Evolutionary conservation across 2,888 invertebrate genomes (phyloP).

Genomic region (Lasioglossum malachurum): DNA sequence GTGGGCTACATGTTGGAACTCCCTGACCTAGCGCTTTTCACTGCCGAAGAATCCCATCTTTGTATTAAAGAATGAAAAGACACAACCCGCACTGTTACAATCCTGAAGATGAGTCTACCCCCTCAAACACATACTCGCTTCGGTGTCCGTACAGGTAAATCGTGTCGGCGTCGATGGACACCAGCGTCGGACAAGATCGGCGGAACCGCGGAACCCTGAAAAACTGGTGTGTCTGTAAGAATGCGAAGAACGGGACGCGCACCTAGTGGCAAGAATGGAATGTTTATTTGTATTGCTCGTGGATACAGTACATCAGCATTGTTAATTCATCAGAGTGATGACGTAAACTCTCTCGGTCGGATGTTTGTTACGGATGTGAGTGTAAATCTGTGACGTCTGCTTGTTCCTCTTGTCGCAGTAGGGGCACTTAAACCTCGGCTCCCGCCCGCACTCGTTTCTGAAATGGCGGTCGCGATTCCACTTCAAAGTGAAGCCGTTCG

Average conservation of each 20-base stretch:
- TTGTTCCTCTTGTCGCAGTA: conserved; percentile 6
- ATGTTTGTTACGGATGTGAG: background rate
- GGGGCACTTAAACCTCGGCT: background rate
- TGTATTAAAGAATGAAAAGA: too few relatives aligned
- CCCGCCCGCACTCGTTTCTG: background rate
- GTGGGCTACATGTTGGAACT: too few relatives aligned
- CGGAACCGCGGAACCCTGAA: background rate
- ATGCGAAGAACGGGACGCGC: background rate
- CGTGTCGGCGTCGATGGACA: background rate
- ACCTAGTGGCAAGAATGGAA: background rate
- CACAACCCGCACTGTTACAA: too few relatives aligned
- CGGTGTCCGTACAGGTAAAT: background rate
- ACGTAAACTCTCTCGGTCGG: background rate
- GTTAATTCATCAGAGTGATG: background rate
- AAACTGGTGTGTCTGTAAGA: background rate
- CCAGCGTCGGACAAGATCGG: background rate
- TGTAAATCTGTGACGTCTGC: background rate
- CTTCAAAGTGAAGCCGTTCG: background rate
- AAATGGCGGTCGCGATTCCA: background rate
- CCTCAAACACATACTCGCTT: background rate
- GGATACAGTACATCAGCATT: background rate
- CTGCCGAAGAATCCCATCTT: too few relatives aligned
- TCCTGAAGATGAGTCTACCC: too few relatives aligned
- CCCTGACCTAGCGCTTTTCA: too few relatives aligned
- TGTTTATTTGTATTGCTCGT: background rate